Evolutionary conservation across 2,113 vertebrate genomes (phyloP), one percentile per base, ranked within the genome.

Genomic region (Bos indicus): DNA sequence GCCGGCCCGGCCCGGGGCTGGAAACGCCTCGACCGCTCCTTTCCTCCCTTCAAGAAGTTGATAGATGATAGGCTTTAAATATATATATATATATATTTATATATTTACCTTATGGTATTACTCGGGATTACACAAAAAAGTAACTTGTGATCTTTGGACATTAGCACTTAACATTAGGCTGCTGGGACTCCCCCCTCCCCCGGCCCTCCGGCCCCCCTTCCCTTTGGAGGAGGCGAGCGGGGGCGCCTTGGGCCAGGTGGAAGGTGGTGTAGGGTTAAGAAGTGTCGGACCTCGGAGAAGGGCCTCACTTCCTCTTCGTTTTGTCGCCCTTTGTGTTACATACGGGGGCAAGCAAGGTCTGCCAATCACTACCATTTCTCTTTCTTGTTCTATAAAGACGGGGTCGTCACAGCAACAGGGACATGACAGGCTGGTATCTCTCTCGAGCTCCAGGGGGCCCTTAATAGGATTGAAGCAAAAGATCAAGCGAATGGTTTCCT

Each of bases 241-340:
- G 98, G 98, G 97, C 95, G 88, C 98, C 98, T 98, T 88, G 98
- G 98, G 98, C 98, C 98, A 98, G 99, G 98, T 98, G 84, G 99
- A 99, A 99, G 99, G 99, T 99, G 98, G 97, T 98, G 85, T 99
- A 96, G 99, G 99, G 99, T 99, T 99, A 99, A 99, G 99, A 99
- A 99, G 99, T 99, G 98, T 98, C 98, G 98, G 99, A 98, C 99
- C 98, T 98, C 98, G 97, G 98, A 98, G 99, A 99, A 99, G 99
- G 99, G 99, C 98, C 98, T 98, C 98, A 99, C 99, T 99, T 99
- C 99, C 99, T 99, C 99, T 99, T 99, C 98, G 98, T 99, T 99
- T 99, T 99, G 99, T 99, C 98, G 97, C 97, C 99, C 99, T 99
- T 99, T 99, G 99, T 99, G 99, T 98, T 98, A 99, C 99, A 98